phyloP scores from a whole-genome alignment of 2,113 vertebrate species.

The Nipponia nippon region DNA sequence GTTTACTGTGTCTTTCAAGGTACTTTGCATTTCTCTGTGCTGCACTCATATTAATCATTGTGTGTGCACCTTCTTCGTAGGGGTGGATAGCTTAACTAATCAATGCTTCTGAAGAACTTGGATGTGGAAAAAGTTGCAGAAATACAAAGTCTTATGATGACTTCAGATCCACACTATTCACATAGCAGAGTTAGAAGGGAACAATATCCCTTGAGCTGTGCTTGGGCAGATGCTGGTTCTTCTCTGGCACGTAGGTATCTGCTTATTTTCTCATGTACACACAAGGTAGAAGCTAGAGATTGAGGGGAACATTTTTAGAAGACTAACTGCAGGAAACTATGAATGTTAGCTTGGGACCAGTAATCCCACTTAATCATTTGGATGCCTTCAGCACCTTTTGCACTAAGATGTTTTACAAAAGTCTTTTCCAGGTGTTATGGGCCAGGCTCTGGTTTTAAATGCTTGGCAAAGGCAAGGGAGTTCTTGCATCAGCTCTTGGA shows the following conservation, averaged over 20 bases:
- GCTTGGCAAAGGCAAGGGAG: neutral
- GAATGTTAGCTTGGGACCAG: neutral
- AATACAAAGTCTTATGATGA: neutral
- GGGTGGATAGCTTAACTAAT: neutral
- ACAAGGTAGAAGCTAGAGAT: neutral
- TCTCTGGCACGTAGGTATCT: neutral
- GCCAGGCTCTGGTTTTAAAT: neutral
- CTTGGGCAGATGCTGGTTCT: neutral
- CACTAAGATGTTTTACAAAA: neutral
- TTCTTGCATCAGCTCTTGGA: neutral
- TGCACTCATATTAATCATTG: neutral
- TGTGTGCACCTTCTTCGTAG: neutral
- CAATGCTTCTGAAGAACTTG: neutral
- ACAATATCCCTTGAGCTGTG: neutral
- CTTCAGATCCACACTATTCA: fast-evolving
- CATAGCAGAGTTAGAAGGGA: neutral
- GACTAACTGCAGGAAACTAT: neutral
- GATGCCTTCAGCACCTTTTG: neutral
- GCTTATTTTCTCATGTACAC: neutral
- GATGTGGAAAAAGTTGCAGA: neutral
- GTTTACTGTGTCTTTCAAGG: neutral
- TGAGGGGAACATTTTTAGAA: neutral
- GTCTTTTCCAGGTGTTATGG: neutral
- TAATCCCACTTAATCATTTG: neutral
- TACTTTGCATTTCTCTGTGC: neutral